phyloP scores from a whole-genome alignment of 1,140 invertebrate genomes.

The Lycorma delicatula region DNA sequence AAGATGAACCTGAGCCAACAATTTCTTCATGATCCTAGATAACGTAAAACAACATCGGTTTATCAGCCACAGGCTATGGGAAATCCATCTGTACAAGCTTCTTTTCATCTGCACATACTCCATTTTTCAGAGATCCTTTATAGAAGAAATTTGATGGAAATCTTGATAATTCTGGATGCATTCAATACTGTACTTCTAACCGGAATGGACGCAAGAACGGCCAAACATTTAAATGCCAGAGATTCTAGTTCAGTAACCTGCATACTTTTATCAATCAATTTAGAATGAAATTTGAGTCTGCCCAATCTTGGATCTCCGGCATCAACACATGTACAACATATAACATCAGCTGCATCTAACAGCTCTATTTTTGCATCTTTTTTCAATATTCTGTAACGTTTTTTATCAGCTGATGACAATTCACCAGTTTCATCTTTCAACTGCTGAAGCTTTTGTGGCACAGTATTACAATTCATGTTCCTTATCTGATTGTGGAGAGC shows the following conservation, averaged over 20 bases:
- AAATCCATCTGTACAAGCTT: constrained; percentile 88
- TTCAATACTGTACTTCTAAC: constrained; percentile 96
- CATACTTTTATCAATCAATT: constrained; percentile 95
- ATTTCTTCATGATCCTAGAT: constrained; percentile 99
- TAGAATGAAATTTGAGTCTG: constrained; percentile 91
- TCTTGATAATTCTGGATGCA: constrained; percentile 94
- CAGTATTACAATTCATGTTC: constrained; percentile 80
- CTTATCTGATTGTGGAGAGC: constrained; percentile 96
- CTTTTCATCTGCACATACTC: constrained; percentile 92
- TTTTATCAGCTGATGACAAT: constrained; percentile 86
- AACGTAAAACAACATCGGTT: constrained; percentile 99
- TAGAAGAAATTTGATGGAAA: constrained; percentile 99
- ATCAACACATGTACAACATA: constrained; percentile 98
- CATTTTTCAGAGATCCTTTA: constrained; percentile 97
- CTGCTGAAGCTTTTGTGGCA: constrained; percentile 91
- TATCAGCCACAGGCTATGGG: constrained; percentile 92
- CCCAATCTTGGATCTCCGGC: constrained; percentile 90
- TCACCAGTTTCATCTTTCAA: constrained; percentile 97
- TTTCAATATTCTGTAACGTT: constrained; percentile 86
- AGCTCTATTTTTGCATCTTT: constrained; percentile 87
- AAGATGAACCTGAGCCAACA: constrained; percentile 95
- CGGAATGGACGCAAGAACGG: constrained; percentile 91
- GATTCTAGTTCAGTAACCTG: constrained; percentile 97
- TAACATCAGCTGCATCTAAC: constrained; percentile 93
- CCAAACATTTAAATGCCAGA: constrained; percentile 97